Evolutionary conservation across 2,113 vertebrate genomes (phyloP), one percentile per base, ranked within the genome.

Genomic region (Bujurquina vittata): DNA sequence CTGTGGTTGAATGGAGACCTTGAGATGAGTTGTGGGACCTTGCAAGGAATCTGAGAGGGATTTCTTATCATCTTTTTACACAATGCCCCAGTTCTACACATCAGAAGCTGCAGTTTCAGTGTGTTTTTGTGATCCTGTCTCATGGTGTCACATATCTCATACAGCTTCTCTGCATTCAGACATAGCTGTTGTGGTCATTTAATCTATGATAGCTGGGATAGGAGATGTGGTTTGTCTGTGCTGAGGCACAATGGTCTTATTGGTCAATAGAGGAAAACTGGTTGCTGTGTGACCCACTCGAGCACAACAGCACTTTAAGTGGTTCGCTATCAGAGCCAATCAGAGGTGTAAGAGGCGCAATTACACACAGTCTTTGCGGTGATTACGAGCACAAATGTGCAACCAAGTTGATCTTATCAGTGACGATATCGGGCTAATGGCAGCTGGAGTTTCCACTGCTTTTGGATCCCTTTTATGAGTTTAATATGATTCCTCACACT

Each of bases 301-400:
- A 54, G 81, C 81, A 54, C 80, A 79, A 80, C 62, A 29, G 29
- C 18, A 37, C 58, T 77, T 84, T 79, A 85, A 92, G 87, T 88
- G 79, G 49, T 87, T 75, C 77, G 18, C 87, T 93, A 89, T 94
- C 90, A 49, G 83, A 91, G 89, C 72, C 83, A 84, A 76, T 91
- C 87, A 69, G 62, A 80, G 69, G 82, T 62, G 67, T 89, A 94
- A 92, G 88, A 90, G 91, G 58, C 62, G 86, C 86, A 90, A 93
- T 93, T 92, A 92, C 81, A 75, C 84, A 78, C 57, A 33, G 35
- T 69, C 84, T 87, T 91, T 92, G 89, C 87, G 62, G 29, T 18
- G 22, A 87, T 84, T 14, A 63, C 75, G 60, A 75, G 55, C 40
- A 12, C 61, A 46, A 79, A 89, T 89, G 73, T 56, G 49, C 56